phyloP scores from a whole-genome alignment of 1,140 invertebrate genomes.

The Drosophila prosaltans region DNA sequence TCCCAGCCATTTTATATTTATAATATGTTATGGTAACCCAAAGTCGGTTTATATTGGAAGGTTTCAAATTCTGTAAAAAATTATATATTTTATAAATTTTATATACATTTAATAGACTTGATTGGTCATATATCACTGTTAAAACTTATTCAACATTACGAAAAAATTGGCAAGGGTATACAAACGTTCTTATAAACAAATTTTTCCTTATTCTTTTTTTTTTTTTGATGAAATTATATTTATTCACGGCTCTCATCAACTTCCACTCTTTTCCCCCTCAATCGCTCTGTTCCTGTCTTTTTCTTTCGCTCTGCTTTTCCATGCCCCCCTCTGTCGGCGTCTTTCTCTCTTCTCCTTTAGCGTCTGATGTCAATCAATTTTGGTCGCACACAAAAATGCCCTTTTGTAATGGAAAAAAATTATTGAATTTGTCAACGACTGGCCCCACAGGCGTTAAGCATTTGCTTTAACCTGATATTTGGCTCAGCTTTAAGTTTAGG shows the following conservation, averaged over 20 bases:
- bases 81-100: too few species aligned
- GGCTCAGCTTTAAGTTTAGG: conserved; percentile 50
- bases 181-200: background rate
- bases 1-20: too few species aligned
- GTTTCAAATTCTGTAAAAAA: too few species aligned
- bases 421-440: conserved; percentile 82
- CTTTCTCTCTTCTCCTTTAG: conserved; percentile 34
- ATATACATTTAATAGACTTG: too few species aligned
- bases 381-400: conserved; percentile 57
- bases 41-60: too few species aligned
- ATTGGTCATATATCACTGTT: too few species aligned
- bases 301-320: background rate
- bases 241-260: conserved; percentile 43
- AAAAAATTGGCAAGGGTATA: background rate
- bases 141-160: background rate
- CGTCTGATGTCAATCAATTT: conserved; percentile 76
- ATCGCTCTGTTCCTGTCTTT: background rate
- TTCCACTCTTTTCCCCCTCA: background rate
- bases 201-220: conserved; percentile 1
- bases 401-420: conserved; percentile 78
- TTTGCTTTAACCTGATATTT: conserved; percentile 28
- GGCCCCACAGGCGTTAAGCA: conserved; percentile 36
- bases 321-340: background rate
- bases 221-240: conserved; percentile 70
- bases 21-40: too few species aligned